Evolutionary conservation across 2,888 invertebrate genomes (phyloP).

Genomic region (Ectobius pallidus): DNA sequence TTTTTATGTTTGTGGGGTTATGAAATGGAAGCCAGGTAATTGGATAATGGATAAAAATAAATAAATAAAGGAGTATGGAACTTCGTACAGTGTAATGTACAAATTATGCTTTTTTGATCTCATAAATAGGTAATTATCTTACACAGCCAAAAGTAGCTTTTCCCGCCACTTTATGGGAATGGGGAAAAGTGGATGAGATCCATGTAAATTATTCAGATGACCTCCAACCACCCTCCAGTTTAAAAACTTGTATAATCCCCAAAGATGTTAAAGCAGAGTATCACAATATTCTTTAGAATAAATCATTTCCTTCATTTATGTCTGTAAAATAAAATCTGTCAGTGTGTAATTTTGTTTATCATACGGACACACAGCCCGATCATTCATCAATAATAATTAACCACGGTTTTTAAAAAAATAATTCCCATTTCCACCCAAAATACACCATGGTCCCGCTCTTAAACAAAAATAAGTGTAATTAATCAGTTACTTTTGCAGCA

Average conservation of each 20-base stretch:
- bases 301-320: not conserved
- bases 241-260: not conserved
- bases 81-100: constrained; percentile 1
- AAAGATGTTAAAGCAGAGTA: not conserved
- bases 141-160: constrained; percentile 7
- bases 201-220: not conserved
- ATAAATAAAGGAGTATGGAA: not conserved
- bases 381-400: constrained; percentile 22
- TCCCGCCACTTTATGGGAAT: constrained; percentile 1
- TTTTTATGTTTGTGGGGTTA: not conserved
- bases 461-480: constrained; percentile 20
- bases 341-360: not conserved
- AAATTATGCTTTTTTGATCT: constrained; percentile 2
- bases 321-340: constrained; percentile 12
- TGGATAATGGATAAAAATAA: not conserved
- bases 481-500: constrained; percentile 1
- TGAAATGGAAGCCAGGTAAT: constrained; percentile 1
- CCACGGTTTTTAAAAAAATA: constrained; percentile 25
- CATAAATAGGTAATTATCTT: not conserved
- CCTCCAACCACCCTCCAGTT: not conserved
- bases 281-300: not conserved
- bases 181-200: constrained; percentile 10
- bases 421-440: constrained; percentile 9
- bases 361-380: not conserved
- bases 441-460: constrained; percentile 31